Conservation (phyloP, 2,797 vertebrate genomes). For the Microctenopoma lineatum region DNA sequence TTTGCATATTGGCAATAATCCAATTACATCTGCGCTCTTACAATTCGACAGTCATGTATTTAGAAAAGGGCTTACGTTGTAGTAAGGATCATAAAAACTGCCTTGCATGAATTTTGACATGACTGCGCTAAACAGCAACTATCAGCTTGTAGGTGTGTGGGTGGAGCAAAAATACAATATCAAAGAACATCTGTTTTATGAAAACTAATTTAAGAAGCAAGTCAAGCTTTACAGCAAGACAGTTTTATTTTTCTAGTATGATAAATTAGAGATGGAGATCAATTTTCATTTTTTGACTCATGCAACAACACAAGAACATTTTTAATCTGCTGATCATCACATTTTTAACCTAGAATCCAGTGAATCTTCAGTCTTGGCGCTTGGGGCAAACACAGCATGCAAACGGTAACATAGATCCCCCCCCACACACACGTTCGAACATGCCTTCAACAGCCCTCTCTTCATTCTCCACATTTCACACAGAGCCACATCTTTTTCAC, state of each 20-base stretch:
- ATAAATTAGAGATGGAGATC: neutral
- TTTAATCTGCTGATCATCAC: too few relatives aligned
- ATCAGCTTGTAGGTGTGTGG: neutral
- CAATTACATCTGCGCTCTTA: neutral
- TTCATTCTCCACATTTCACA: constrained; percentile 27
- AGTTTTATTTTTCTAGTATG: neutral
- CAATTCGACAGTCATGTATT: neutral
- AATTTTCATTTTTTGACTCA: too few relatives aligned
- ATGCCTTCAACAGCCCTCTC: constrained; percentile 29
- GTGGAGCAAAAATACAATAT: neutral
- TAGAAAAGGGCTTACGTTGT: neutral
- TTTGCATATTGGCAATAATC: neutral
- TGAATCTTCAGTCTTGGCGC: too few relatives aligned
- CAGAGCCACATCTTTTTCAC: constrained; percentile 28
- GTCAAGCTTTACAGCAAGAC: neutral
- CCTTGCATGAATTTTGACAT: neutral
- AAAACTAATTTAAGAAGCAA: neutral
- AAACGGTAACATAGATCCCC: neutral
- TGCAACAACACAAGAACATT: too few relatives aligned
- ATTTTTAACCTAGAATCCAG: too few relatives aligned
- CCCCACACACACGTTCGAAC: neutral
- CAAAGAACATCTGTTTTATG: neutral
- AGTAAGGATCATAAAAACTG: neutral
- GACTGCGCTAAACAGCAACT: neutral
- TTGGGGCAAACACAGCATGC: constrained; percentile 30